A percentile compares a stretch with the other conserved stretches of the same genome.
Evolutionary conservation across 2,797 vertebrate species (phyloP).

Genomic region (Toxotes lorentzi): DNA sequence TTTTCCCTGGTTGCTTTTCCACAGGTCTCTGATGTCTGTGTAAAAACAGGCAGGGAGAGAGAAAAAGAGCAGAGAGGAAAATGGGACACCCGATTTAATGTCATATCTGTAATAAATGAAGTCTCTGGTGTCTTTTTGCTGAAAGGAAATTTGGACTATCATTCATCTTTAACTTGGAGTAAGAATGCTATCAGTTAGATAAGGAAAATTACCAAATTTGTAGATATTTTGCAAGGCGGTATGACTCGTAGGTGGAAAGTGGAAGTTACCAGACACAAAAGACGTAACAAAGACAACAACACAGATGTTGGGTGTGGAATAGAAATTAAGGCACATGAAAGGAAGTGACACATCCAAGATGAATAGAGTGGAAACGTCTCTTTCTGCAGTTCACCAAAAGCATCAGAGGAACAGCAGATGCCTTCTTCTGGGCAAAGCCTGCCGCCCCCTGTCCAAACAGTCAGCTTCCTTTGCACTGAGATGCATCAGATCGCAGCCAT

Average conservation of each 20-base stretch:
- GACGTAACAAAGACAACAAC: conserved; percentile 26
- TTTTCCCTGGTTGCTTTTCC: conserved; percentile 78
- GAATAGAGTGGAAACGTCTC: conserved; percentile 46
- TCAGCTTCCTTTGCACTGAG: conserved; percentile 57
- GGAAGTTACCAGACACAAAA: conserved; percentile 59
- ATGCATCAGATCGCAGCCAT: conserved; percentile 49
- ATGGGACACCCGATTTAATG: conserved; percentile 20
- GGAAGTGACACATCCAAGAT: conserved; percentile 76
- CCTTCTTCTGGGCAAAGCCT: conserved; percentile 50
- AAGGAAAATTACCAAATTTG: conserved; percentile 52
- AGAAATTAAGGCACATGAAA: conserved; percentile 44
- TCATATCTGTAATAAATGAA: conserved; percentile 3
- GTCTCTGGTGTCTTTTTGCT: background rate
- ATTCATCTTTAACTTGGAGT: background rate
- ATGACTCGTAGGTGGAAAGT: conserved; percentile 47
- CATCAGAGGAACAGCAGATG: conserved; percentile 55
- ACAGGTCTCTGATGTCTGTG: conserved; percentile 61
- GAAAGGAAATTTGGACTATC: background rate
- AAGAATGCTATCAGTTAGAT: conserved; percentile 3
- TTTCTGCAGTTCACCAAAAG: conserved; percentile 49
- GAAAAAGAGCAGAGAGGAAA: conserved; percentile 35
- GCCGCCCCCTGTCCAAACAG: conserved; percentile 67
- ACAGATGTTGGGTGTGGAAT: conserved; percentile 47
- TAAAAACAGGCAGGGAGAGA: conserved; percentile 52
- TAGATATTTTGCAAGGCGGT: conserved; percentile 45